Base-by-base conservation (phyloP, 2,888 invertebrate genomes). In the Vanessa cardui region DNA sequence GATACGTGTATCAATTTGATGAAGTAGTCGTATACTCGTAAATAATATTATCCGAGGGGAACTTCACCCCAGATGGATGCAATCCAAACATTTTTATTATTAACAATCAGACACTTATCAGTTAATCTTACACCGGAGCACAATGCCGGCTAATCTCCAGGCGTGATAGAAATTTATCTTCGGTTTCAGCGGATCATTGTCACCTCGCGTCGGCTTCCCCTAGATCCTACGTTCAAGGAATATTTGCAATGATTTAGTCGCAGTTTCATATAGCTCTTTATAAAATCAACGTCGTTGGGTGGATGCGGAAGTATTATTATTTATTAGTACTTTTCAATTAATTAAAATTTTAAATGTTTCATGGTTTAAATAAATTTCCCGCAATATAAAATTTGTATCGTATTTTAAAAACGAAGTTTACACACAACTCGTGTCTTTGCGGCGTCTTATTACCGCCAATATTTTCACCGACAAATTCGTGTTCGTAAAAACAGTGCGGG, bases 141-240 rank as follows among this genome's bases (percentile, higher is more conserved):
- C 92, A 92, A 92, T 89, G 78, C 82, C 72, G 72, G 86, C 88
- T 92, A 92, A 92, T 92, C 92, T 88, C 83, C 80, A 80, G 84
- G 86, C 88, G 90, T 86, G 90, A 90, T 84, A 90, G 86, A 85
- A 89, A 90, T 90, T 90, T 90, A 90, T 91, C 90, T 90, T 85
- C 82, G 80, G 79, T 81, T 84, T 83, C 81, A 82, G 64, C 64
- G 72, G 72, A 76, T 83, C 83, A 86, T 89, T 89, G 88, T 88
- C 87, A 80, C 81, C 80, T 80, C 72, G 66, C 80, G 59, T 64
- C 65, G 65, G 72, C 73, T 77, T 80, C 84, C 83, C 85, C 82
- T 80, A 75, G 78, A 68, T 75, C 73, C 76, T 65, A 71, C 76
- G 76, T 80, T 80, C 74, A 76, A 77, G 77, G 76, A 79, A 82